Base-by-base conservation (phyloP, 2,113 vertebrate species). In the Barbus barbus region DNA sequence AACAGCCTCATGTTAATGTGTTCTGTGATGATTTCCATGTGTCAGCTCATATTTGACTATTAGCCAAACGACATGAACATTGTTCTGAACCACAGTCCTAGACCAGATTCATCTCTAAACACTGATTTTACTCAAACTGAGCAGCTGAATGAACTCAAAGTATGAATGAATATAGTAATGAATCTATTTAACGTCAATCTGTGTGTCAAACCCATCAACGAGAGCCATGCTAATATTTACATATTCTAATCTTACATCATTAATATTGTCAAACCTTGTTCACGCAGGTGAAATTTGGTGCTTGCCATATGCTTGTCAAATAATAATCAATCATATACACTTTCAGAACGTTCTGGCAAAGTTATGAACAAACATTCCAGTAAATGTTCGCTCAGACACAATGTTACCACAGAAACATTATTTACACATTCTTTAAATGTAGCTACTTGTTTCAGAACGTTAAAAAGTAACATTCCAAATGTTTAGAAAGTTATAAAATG, bases 11-110 rank as follows among this genome's bases (percentile, higher is more conserved):
- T 79, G 67, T 60, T 78, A 79, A 69, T 75, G 75, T 7, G 51
- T 36, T 78, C 11, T 46, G 24, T 14, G 7, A 72, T 7, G 14
- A 90, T 90, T 90, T 91, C 58, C 88, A 86, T 88, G 41, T 38
- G 81, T 71, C 82, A 63, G 86, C 58, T 24, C 16, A 38, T 31
- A 86, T 89, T 90, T 90, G 89, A 81, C 88, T 90, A 60, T 84
- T 87, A 88, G 61, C 84, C 86, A 88, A 88, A 89, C 77, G 76
- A 87, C 33, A 61, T 8, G 20, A 41, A 28, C 53, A 22, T n/a
- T 11, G 48, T 38, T 61, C 9, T 53, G 72, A 28, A 65, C 31
- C 18, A 26, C n/a, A 33, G 48, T 78, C 44, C 63, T 24, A 33
- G 9, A 36, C 1, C 53, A 24, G 9, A 24, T 38, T 41, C 26